Conservation (phyloP, 2,888 invertebrate genomes). For the Orthonevra nobilis region DNA sequence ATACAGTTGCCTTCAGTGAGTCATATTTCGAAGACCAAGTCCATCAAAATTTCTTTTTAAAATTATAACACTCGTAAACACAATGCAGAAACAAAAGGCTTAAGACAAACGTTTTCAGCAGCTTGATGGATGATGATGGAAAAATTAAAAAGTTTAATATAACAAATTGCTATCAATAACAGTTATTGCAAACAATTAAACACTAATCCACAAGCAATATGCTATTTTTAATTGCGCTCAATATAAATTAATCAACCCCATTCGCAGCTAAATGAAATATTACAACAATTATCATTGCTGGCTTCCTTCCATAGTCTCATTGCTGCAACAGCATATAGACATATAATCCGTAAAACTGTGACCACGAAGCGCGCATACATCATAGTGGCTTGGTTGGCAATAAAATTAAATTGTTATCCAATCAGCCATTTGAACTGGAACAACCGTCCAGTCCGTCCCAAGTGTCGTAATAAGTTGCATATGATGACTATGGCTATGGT, state of each 20-base stretch:
- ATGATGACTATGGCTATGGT: neutral
- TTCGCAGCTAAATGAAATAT: slow-evolving; percentile 44
- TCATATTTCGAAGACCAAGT: too few relatives aligned
- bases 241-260: slow-evolving; percentile 20
- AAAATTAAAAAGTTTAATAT: too few relatives aligned
- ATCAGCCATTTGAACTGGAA: slow-evolving; percentile 42
- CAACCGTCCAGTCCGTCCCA: slow-evolving; percentile 29
- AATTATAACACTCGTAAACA: too few relatives aligned
- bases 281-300: slow-evolving; percentile 31
- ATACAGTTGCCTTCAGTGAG: too few relatives aligned
- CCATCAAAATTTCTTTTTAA: too few relatives aligned
- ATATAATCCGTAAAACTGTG: slow-evolving; percentile 8
- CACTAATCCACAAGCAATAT: too few relatives aligned
- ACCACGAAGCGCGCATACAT: slow-evolving; percentile 20
- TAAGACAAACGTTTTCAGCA: too few relatives aligned
- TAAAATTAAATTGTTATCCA: slow-evolving; percentile 61
- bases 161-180: too few relatives aligned
- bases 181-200: too few relatives aligned
- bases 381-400: slow-evolving; percentile 14
- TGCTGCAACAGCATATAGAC: too few relatives aligned
- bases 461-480: slow-evolving; percentile 31
- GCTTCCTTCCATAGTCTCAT: neutral
- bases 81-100: too few relatives aligned
- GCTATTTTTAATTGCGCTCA: slow-evolving; percentile 34
- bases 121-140: too few relatives aligned